phyloP scores from a whole-genome alignment of 2,888 invertebrate species.

The Diarsia brunnea region DNA sequence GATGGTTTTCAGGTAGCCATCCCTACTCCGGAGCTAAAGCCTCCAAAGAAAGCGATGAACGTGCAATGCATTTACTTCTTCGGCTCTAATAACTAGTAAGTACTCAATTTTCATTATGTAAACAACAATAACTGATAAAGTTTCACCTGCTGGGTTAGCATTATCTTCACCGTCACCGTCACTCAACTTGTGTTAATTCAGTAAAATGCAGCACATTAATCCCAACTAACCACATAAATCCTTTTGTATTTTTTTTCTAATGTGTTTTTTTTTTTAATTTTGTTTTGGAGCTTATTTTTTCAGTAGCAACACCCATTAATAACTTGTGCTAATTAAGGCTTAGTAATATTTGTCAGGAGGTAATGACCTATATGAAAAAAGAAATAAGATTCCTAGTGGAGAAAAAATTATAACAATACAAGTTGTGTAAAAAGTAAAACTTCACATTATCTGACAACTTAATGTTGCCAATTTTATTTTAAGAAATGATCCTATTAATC shows the following conservation, averaged over 20 bases:
- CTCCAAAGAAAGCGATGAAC: conserved; percentile 93
- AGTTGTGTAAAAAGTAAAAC: neutral
- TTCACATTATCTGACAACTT: neutral
- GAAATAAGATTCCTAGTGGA: neutral
- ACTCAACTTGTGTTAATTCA: neutral
- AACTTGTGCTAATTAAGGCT: too few species aligned
- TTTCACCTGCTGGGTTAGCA: conserved; percentile 12
- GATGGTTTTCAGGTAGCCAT: conserved; percentile 93
- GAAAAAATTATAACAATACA: neutral
- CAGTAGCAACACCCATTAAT: conserved; percentile 1
- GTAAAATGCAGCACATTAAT: too few species aligned
- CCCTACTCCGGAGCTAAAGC: conserved; percentile 94
- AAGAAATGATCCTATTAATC: neutral
- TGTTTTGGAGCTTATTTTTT: neutral
- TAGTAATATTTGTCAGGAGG: neutral
- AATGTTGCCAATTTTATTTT: conserved; percentile 7
- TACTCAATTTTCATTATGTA: conserved; percentile 70
- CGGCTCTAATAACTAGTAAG: conserved; percentile 99
- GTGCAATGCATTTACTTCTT: conserved; percentile 97
- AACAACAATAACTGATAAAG: conserved; percentile 30
- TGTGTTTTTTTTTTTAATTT: neutral
- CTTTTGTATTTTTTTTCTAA: neutral
- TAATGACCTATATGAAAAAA: neutral
- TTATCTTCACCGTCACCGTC: neutral
- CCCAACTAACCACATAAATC: neutral